Evolutionary conservation across 2,113 vertebrate species (phyloP).

Genomic region (Sprattus sprattus): DNA sequence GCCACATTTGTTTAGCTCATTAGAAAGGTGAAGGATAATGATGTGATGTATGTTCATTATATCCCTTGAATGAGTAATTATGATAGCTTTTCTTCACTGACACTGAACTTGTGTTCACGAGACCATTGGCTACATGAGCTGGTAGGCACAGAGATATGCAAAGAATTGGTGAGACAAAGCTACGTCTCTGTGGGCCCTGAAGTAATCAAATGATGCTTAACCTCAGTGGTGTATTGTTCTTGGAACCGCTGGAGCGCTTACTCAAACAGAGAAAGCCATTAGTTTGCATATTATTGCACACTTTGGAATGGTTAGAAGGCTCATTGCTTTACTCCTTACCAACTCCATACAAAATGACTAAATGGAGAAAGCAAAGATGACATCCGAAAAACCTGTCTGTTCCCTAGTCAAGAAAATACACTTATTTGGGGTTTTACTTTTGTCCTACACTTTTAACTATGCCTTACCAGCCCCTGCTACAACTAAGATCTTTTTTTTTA

Average conservation of each 20-base stretch:
- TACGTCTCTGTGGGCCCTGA: neutral
- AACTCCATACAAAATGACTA: neutral
- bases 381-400: neutral
- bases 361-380: neutral
- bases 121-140: neutral
- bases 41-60: neutral
- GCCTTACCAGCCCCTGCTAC: neutral
- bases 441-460: neutral
- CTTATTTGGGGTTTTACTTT: neutral
- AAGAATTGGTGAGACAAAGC: neutral
- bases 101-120: neutral
- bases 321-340: neutral
- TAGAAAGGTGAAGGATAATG: constrained; percentile 23
- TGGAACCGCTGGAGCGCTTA: neutral
- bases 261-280: neutral
- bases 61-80: neutral
- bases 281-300: neutral
- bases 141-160: neutral
- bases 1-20: constrained; percentile 19
- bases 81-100: neutral
- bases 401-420: neutral
- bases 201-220: neutral
- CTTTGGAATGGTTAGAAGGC: neutral
- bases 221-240: neutral
- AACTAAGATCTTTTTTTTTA: neutral